Base-by-base conservation (phyloP, 1,140 invertebrate species). In the Coelopa frigida region DNA sequence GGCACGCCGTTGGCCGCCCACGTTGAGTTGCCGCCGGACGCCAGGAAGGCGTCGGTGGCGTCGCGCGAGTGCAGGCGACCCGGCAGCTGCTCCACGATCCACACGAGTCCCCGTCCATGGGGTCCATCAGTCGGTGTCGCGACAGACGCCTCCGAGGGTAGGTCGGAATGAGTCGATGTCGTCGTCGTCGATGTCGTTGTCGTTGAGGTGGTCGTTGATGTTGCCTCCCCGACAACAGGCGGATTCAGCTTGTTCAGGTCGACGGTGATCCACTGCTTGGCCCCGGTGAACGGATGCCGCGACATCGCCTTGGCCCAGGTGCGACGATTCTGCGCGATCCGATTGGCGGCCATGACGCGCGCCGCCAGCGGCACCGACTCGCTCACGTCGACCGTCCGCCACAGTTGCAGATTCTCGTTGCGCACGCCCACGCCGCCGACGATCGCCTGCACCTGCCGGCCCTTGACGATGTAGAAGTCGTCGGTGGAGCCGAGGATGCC, bases 211-310 rank as follows among this genome's bases (percentile, higher is more conserved):
- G 20, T 57, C 54, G 23, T 68, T 57, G 0, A 64, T 44, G 43
- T 56, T 49, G 14, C 55, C 55, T 49, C n/a, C n/a, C n/a, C n/a
- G n/a, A n/a, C n/a, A n/a, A n/a, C n/a, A n/a, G 53, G 57, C 18
- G 41, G 51, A 6, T 61, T 46, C 49, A 60, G 70, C 56, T 67
- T 78, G 77, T 74, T 79, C 45, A 74, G 84, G 68, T 94, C 84
- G 0, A 92, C 73, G 7, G 87, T 72, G 49, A 92, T 79, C 91
- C 91, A 97, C 62, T 95, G 88, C 53, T 92, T 89, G 59, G 85
- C 87, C 44, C 89, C 87, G 22, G 88, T 91, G 6, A 85, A 86
- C 47, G 85, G 87, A 70, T 92, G 81, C 2, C 68, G 58, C 0
- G 75, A 72, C 24, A 86, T 69, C 1, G 73, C 61, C 4, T 71